Evolutionary conservation across 2,113 vertebrate species (phyloP), one percentile per base, ranked within the genome.

Genomic region (Zingel zingel): DNA sequence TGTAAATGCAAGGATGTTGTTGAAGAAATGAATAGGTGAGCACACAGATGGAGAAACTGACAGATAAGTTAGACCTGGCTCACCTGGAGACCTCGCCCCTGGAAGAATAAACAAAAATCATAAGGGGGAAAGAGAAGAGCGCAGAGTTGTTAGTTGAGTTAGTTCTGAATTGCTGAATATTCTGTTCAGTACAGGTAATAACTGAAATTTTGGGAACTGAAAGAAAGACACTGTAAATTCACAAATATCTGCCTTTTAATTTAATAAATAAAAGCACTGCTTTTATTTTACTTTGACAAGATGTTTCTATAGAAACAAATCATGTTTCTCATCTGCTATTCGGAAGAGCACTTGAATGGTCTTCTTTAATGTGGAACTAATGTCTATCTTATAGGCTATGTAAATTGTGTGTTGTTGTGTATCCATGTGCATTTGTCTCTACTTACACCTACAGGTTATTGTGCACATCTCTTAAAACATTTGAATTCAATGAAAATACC

Each of bases 41-140:
- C n/a, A 51, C 71, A 83, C 12, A 64, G 68, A 86, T 14, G 48
- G 65, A 21, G 23, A 73, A 70, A 36, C 19, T 47, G 23, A 81
- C 39, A 74, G 67, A 78, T 66, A 85, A 82, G 79, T 81, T 85
- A 88, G 82, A 93, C 85, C 88, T 76, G 81, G 90, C 93, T 94
- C 93, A 94, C 93, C 94, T 94, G 94, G 94, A 91, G 94, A 94
- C 90, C 93, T 91, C 15, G 94, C 88, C 33, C 92, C 94, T 93
- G 65, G 2, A 71, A 70, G 25, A 79, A 76, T 3, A 15, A 80
- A 70, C 75, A 84, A 36, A 88, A 90, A 89, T 72, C 76, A 91
- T 54, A 91, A 43, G 48, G 56, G 65, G 81, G 69, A 82, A 79
- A 93, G 83, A 88, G 51, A 84, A 86, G 77, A 90, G 81, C 62